Evolutionary conservation across 2,888 invertebrate species (phyloP), one percentile per base, ranked within the genome.

Genomic region (Salpingus planirostris): DNA sequence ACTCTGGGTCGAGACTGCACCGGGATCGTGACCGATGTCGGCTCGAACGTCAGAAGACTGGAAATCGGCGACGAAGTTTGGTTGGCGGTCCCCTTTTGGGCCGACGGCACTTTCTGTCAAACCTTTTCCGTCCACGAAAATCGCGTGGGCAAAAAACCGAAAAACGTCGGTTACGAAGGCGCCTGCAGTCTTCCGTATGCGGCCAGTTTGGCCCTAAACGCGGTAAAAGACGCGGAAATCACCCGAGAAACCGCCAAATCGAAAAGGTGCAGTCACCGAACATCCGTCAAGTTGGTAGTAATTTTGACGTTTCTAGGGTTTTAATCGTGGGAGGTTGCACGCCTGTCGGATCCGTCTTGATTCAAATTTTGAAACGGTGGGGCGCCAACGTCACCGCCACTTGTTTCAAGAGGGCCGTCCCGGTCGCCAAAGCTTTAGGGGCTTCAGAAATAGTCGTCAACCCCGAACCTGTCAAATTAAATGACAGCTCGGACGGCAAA

Each of bases 31-130:
- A 63, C 72, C 12, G 76, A 75, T 42, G 66, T 76, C 24, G 78
- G 78, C n/a, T 64, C 61, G 39, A 64, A 65, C 41, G 76, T 77
- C 4, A 64, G 62, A 13, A 62, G 69, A 36, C 67, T 78, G 43
- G 73, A 76, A 47, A 65, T 75, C 12, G 77, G 77, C 2, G 77
- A 78, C 49, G 73, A 74, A 57, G 76, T 78, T 14, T 76, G 74
- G 69, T 55, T 72, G 28, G 64, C 67, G 3, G 65, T 69, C 10
- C 74, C 76, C 23, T 71, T 70, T 39, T 78, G 74, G 71, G 65
- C 67, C 11, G 60, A 66, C 30, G 77, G 76, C 24, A 70, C 72
- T 15, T 62, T 74, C 57, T 66, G 71, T 4, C 73, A 75, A 50
- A 70, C 66, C 38, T 61, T 73, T 31, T 63, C 72, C 33, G 66